These are phyloP conservation scores for Falco punctatus DNA, from an alignment of 2,113 vertebrate species.

Conservation along the genomic window DNA sequence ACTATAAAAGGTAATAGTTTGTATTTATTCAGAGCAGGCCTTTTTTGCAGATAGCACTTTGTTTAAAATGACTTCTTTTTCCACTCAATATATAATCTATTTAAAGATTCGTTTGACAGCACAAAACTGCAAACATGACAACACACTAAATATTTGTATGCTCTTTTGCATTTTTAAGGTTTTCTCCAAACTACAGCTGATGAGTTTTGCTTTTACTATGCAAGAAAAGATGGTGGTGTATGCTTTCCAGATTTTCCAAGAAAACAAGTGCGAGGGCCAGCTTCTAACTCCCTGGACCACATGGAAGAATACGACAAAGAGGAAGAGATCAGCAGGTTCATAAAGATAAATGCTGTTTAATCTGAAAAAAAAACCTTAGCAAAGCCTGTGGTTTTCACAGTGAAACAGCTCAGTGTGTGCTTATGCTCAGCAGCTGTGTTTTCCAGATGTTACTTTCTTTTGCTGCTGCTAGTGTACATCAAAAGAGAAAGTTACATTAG, in stretches of 20 bases:
- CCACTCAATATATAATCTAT: neutral
- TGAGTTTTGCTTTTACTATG: slow-evolving; percentile 96
- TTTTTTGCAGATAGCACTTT: neutral
- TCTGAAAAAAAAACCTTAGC: slow-evolving; percentile 25
- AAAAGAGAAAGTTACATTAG: slow-evolving; percentile 33
- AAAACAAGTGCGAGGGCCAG: slow-evolving; percentile 90
- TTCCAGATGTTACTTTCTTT: slow-evolving; percentile 69
- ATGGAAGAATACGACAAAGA: slow-evolving; percentile 91
- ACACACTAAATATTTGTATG: slow-evolving; percentile 61
- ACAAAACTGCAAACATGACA: slow-evolving; percentile 19
- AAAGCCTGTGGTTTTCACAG: slow-evolving; percentile 71
- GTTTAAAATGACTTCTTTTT: slow-evolving; percentile 18
- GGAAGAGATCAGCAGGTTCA: slow-evolving; percentile 95
- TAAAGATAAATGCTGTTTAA: slow-evolving; percentile 77
- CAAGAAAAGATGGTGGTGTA: slow-evolving; percentile 86
- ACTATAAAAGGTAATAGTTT: neutral
- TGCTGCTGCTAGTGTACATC: slow-evolving; percentile 11
- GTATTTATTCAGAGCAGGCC: neutral
- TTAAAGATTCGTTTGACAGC: slow-evolving; percentile 1
- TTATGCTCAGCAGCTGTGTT: slow-evolving; percentile 64
- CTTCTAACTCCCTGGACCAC: slow-evolving; percentile 95
- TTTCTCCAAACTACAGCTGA: slow-evolving; percentile 96
- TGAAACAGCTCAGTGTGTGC: slow-evolving; percentile 61
- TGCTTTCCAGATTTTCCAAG: slow-evolving; percentile 99
- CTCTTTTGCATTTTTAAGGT: slow-evolving; percentile 82